Percentiles rank a stretch among this genome's conserved stretches.
phyloP scores from a whole-genome alignment of 2,113 vertebrate species.

The Agelaius phoeniceus region DNA sequence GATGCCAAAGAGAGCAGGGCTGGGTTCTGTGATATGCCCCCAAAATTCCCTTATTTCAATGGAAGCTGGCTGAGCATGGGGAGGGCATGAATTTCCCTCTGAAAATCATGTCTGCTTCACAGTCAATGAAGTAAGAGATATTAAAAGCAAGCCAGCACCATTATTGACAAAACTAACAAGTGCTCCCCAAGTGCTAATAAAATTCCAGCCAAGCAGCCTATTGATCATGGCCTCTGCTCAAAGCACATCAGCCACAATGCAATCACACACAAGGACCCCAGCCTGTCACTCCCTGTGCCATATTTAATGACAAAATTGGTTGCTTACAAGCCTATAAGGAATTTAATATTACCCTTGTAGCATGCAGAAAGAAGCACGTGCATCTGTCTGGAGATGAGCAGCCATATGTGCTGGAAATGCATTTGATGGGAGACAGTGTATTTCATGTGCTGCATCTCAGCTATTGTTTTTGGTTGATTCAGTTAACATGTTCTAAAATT shows the following conservation, averaged over 20 bases:
- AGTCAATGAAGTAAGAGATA: neutral
- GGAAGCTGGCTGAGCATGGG: neutral
- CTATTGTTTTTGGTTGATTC: conserved; percentile 24
- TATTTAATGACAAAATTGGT: conserved; percentile 28
- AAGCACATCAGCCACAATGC: neutral
- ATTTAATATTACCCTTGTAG: neutral
- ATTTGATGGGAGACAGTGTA: neutral
- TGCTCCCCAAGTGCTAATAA: conserved; percentile 13
- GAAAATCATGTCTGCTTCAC: neutral
- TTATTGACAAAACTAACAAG: conserved; percentile 58
- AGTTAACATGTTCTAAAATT: conserved; percentile 45
- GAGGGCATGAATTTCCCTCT: neutral
- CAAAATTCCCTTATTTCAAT: neutral
- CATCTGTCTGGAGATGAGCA: neutral
- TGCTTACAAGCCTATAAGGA: conserved; percentile 1
- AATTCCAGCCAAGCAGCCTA: conserved; percentile 12
- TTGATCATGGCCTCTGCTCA: neutral
- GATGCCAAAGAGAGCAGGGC: neutral
- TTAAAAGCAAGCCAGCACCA: conserved; percentile 1
- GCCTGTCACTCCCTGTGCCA: neutral
- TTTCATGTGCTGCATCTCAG: neutral
- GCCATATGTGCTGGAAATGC: neutral
- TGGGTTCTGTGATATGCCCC: neutral
- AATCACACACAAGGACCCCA: neutral
- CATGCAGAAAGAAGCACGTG: neutral